Evolutionary conservation across 2,113 vertebrate species (phyloP).

Genomic region (Centropus bengalensis): DNA sequence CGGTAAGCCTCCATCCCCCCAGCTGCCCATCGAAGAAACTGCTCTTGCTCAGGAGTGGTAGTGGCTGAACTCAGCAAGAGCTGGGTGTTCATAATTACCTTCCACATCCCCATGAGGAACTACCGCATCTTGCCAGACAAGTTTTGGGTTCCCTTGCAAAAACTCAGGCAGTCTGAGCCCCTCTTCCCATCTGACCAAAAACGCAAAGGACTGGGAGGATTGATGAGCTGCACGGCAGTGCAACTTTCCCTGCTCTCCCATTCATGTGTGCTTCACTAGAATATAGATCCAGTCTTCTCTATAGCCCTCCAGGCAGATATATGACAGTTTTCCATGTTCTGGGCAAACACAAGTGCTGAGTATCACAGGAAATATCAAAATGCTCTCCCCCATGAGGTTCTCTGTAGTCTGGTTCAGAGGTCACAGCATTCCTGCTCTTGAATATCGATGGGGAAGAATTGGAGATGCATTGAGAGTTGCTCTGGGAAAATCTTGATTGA

Average conservation of each 20-base stretch:
- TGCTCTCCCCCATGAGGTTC: neutral
- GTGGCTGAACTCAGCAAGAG: neutral
- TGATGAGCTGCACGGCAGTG: rapidly evolving
- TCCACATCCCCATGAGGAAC: neutral
- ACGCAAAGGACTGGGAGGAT: neutral
- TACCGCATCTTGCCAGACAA: neutral
- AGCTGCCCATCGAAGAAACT: neutral
- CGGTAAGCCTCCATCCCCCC: neutral
- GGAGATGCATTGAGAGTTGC: neutral
- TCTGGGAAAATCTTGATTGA: neutral
- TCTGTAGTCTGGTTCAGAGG: neutral
- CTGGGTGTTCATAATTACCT: neutral
- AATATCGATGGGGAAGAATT: constrained; percentile 40
- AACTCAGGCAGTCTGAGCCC: neutral
- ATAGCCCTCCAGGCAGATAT: neutral
- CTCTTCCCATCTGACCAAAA: neutral
- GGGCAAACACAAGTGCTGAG: neutral
- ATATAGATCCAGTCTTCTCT: neutral
- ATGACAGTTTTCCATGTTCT: neutral
- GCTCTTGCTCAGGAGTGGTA: neutral
- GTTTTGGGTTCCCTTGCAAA: neutral
- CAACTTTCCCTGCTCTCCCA: neutral
- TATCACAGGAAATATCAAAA: constrained; percentile 38
- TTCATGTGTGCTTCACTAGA: neutral
- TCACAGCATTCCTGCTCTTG: neutral